phyloP scores from a whole-genome alignment of 2,888 invertebrate species.

The Cerastis rubricosa region DNA sequence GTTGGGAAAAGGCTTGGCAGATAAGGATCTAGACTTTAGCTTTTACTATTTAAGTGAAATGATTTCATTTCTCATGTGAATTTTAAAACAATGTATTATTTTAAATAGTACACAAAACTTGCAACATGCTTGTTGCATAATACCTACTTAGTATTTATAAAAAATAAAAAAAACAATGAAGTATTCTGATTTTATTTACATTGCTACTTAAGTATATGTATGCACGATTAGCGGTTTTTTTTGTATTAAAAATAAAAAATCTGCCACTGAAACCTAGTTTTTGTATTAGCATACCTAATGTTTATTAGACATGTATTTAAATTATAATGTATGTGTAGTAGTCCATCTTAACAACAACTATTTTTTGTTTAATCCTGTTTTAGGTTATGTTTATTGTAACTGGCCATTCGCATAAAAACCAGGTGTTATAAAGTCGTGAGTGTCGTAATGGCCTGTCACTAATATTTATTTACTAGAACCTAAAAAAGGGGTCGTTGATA shows the following conservation, averaged over 20 bases:
- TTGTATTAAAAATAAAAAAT: neutral
- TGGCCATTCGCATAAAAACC: slow-evolving; percentile 25
- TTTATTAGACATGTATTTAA: neutral
- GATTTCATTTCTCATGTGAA: slow-evolving; percentile 46
- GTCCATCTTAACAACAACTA: slow-evolving; percentile 3
- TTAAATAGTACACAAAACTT: slow-evolving; percentile 29
- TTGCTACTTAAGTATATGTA: neutral
- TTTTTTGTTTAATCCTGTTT: slow-evolving; percentile 14
- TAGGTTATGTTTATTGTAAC: slow-evolving; percentile 10
- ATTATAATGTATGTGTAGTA: neutral
- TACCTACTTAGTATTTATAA: neutral
- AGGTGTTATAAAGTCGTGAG: slow-evolving; percentile 19
- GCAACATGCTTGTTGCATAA: slow-evolving; percentile 13
- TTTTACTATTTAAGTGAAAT: neutral
- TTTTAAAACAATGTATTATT: slow-evolving; percentile 34
- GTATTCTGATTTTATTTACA: slow-evolving; percentile 7
- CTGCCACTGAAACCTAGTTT: slow-evolving; percentile 1
- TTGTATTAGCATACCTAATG: neutral
- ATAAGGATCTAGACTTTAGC: neutral
- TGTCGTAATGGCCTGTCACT: slow-evolving; percentile 18
- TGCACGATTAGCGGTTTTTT: neutral
- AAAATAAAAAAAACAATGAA: slow-evolving; percentile 21
- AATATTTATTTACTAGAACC: slow-evolving; percentile 6
- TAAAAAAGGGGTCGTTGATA: slow-evolving; percentile 29
- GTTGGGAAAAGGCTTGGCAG: no score